Evolutionary conservation across 2,797 vertebrate species (phyloP).

Genomic region (Tolypeutes matacus): DNA sequence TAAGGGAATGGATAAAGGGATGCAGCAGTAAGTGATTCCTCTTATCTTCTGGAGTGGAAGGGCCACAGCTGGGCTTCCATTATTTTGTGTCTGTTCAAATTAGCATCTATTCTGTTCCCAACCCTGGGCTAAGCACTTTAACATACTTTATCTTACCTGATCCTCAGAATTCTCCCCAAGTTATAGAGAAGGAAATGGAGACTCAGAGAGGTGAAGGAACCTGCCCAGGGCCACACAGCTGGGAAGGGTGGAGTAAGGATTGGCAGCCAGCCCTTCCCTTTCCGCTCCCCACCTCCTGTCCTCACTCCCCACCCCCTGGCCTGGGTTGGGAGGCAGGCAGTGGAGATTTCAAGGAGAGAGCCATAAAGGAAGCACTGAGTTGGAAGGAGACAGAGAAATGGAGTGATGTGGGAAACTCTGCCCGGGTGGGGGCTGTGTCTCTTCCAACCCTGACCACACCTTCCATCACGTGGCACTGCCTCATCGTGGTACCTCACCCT

Average conservation of each 20-base stretch:
- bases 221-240: neutral
- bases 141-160: too few species aligned
- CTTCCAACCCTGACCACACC: neutral
- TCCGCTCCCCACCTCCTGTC: neutral
- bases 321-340: neutral
- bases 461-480: rapidly evolving
- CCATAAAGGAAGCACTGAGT: neutral
- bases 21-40: too few species aligned
- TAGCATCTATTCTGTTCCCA: too few species aligned
- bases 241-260: neutral
- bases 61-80: too few species aligned
- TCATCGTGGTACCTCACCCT: rapidly evolving
- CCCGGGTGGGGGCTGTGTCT: rapidly evolving
- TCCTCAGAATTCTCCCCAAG: neutral
- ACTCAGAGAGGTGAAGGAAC: neutral
- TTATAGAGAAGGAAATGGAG: neutral
- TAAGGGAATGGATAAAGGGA: neutral
- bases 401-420: neutral
- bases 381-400: neutral
- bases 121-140: neutral
- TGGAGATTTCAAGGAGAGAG: neutral
- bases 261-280: too few species aligned
- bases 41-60: neutral
- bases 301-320: neutral
- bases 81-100: neutral